Evolutionary conservation across 2,888 invertebrate species (phyloP).

Genomic region (Coremacera marginata): DNA sequence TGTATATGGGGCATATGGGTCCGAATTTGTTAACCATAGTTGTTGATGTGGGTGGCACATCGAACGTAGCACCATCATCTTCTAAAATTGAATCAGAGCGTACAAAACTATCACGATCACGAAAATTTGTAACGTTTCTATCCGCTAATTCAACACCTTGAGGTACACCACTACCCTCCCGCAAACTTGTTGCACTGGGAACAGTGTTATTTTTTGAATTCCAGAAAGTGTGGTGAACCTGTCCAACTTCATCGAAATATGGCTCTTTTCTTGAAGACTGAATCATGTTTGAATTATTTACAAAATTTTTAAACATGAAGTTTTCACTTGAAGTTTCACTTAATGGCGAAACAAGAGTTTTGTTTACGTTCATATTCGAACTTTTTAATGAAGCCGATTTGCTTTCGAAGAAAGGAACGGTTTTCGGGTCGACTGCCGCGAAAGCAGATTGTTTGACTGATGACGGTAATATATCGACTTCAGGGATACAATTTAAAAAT

Average conservation of each 20-base stretch:
- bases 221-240: conserved; percentile 46
- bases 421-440: not conserved
- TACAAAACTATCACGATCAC: conserved; percentile 63
- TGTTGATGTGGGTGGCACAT: conserved; percentile 70
- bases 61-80: conserved; percentile 76
- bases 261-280: conserved; percentile 14
- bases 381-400: conserved; percentile 28
- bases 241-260: conserved; percentile 6
- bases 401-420: conserved; percentile 35
- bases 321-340: conserved; percentile 16
- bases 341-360: conserved; percentile 40
- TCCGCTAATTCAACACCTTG: conserved; percentile 12
- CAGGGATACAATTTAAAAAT: not conserved
- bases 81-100: conserved; percentile 73
- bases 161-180: not conserved
- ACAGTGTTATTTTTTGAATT: conserved; percentile 33
- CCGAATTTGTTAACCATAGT: conserved; percentile 75
- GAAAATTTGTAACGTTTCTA: conserved; percentile 42
- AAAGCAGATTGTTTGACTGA: not conserved
- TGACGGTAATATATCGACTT: conserved; percentile 5
- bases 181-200: conserved; percentile 28
- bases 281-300: conserved; percentile 11
- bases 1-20: conserved; percentile 74
- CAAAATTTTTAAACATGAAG: conserved; percentile 39
- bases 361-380: conserved; percentile 50